These are phyloP conservation scores for Sciurus carolinensis DNA, from an alignment of 2,797 vertebrate species.

Conservation along the genomic window DNA sequence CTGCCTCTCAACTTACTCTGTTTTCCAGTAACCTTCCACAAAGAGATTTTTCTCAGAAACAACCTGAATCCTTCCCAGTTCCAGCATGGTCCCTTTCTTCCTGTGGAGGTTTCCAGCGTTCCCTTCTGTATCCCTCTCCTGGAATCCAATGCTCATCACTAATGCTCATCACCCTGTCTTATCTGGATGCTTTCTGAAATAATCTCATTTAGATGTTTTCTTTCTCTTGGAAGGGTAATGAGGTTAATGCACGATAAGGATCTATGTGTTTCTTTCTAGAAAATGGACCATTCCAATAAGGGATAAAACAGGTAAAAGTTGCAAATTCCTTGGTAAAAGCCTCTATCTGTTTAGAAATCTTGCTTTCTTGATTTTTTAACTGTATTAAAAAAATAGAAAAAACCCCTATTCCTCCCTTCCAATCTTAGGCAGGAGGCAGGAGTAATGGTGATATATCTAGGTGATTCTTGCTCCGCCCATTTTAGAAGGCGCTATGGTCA, in stretches of 20 bases:
- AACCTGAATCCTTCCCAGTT: not conserved
- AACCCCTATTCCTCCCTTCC: not conserved
- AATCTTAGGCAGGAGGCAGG: not conserved
- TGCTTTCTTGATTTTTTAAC: not conserved
- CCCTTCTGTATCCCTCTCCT: not conserved
- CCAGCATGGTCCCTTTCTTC: not conserved
- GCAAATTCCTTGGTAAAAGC: not conserved
- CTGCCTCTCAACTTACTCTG: not conserved
- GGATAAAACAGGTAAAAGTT: not conserved
- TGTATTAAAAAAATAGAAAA: not conserved
- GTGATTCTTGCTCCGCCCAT: not conserved
- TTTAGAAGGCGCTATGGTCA: not conserved
- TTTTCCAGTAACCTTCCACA: not conserved
- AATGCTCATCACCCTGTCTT: not conserved
- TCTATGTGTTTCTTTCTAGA: slow-evolving; percentile 16
- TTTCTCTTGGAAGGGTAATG: not conserved
- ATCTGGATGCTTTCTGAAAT: slow-evolving; percentile 14
- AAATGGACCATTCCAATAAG: not conserved
- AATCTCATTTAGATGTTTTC: not conserved
- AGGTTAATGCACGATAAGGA: not conserved
- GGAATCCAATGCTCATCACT: not conserved
- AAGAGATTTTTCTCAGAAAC: not conserved
- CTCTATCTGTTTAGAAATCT: slow-evolving; percentile 10
- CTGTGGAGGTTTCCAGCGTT: not conserved
- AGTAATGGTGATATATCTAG: not conserved